Evolutionary conservation across 2,113 vertebrate genomes (phyloP).

Genomic region (Stigmatopora argus): DNA sequence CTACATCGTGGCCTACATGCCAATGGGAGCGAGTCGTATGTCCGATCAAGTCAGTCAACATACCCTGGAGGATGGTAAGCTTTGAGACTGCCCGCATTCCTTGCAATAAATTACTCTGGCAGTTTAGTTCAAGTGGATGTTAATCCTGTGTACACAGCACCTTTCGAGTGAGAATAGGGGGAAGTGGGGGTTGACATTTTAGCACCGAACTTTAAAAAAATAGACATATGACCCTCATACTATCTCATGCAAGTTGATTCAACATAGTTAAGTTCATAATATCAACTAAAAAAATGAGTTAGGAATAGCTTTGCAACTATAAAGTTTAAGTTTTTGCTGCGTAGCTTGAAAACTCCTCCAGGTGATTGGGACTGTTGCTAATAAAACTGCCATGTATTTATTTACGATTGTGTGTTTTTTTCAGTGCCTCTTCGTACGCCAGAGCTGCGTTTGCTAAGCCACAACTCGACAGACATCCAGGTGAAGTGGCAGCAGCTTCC

Average conservation of each 20-base stretch:
- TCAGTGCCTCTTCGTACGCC: slow-evolving; percentile 91
- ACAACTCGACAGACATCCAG: slow-evolving; percentile 85
- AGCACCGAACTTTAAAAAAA: too few species aligned
- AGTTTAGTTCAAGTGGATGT: slow-evolving; percentile 40
- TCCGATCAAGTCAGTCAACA: slow-evolving; percentile 90
- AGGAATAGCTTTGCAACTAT: too few species aligned
- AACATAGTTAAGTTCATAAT: too few species aligned
- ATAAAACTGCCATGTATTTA: neutral
- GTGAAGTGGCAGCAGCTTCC: slow-evolving; percentile 89
- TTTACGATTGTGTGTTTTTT: slow-evolving; percentile 14
- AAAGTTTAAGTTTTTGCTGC: too few species aligned
- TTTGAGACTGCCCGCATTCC: slow-evolving; percentile 38
- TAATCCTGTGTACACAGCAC: slow-evolving; percentile 24
- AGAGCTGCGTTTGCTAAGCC: slow-evolving; percentile 87
- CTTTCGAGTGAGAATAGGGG: slow-evolving; percentile 21
- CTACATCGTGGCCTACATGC: slow-evolving; percentile 98
- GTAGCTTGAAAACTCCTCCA: too few species aligned
- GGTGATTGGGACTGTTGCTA: neutral
- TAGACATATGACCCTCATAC: too few species aligned
- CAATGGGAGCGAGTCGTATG: slow-evolving; percentile 97
- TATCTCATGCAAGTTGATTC: too few species aligned
- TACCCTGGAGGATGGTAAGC: slow-evolving; percentile 93
- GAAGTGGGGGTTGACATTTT: neutral
- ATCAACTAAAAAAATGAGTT: too few species aligned
- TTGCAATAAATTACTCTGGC: slow-evolving; percentile 49